Conservation (phyloP, 2,113 vertebrate species). For the Zosterops hypoxanthus region DNA sequence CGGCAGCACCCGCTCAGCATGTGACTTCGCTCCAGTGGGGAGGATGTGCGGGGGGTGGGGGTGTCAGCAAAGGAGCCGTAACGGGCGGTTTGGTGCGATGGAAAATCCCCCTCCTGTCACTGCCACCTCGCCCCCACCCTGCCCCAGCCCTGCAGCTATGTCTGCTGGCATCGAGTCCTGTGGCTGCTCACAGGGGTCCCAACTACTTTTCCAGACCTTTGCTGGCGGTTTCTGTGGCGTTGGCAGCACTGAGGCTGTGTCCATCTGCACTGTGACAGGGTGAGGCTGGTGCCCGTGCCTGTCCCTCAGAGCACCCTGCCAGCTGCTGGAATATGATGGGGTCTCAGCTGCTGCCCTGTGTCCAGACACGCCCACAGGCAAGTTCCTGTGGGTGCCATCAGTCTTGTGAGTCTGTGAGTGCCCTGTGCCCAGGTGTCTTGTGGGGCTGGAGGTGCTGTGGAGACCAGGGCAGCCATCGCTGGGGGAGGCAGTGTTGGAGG, state of each 20-base stretch:
- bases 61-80: background rate
- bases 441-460: background rate
- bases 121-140: background rate
- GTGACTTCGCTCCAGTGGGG: constrained; percentile 33
- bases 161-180: background rate
- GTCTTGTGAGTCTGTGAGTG: background rate
- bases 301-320: background rate
- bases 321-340: accelerated
- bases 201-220: background rate
- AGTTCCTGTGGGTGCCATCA: background rate
- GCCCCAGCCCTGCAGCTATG: background rate
- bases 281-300: accelerated
- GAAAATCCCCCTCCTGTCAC: constrained; percentile 36
- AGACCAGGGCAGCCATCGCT: accelerated
- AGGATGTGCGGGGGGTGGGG: constrained; percentile 34
- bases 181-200: background rate
- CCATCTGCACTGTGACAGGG: accelerated
- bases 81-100: constrained; percentile 10
- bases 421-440: background rate
- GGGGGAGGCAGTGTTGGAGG: background rate
- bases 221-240: accelerated
- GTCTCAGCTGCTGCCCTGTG: background rate
- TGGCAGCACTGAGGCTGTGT: background rate
- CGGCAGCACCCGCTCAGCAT: constrained; percentile 29
- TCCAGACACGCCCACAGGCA: background rate